A percentile compares a stretch with the other conserved stretches of the same genome.
phyloP scores from a whole-genome alignment of 2,113 vertebrate species.

The Ramphastos sulfuratus region DNA sequence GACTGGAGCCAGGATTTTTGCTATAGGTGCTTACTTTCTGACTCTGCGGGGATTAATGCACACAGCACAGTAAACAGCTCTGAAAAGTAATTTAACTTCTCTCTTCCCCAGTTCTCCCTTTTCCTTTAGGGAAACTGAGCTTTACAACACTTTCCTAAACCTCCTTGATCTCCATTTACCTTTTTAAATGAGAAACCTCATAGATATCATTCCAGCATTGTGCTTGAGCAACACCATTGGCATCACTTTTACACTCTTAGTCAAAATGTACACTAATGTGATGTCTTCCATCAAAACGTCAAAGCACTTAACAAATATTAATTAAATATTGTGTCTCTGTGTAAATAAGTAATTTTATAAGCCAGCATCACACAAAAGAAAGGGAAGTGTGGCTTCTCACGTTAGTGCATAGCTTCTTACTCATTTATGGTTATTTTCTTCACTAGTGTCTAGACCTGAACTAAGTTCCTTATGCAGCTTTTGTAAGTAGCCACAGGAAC shows the following conservation, averaged over 20 bases:
- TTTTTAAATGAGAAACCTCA: neutral
- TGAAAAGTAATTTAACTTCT: neutral
- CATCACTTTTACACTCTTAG: neutral
- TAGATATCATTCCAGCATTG: neutral
- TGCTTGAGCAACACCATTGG: neutral
- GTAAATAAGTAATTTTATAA: slow-evolving; percentile 28
- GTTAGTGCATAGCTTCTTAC: neutral
- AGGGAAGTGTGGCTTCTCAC: neutral
- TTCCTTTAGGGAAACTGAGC: neutral
- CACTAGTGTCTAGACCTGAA: neutral
- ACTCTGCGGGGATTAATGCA: neutral
- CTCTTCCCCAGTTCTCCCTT: neutral
- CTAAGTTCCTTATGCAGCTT: neutral
- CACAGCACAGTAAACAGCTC: neutral
- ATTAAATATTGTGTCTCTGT: neutral
- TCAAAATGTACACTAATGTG: neutral
- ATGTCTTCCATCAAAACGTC: slow-evolving; percentile 18
- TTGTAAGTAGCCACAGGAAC: neutral
- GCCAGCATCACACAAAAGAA: neutral
- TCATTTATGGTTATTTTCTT: slow-evolving; percentile 20
- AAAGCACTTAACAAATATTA: slow-evolving; percentile 26
- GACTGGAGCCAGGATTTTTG: neutral
- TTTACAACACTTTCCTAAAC: neutral
- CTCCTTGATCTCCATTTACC: neutral
- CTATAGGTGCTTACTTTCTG: neutral